Base-by-base conservation (phyloP, 2,113 vertebrate species). In the Scolopax mira region DNA sequence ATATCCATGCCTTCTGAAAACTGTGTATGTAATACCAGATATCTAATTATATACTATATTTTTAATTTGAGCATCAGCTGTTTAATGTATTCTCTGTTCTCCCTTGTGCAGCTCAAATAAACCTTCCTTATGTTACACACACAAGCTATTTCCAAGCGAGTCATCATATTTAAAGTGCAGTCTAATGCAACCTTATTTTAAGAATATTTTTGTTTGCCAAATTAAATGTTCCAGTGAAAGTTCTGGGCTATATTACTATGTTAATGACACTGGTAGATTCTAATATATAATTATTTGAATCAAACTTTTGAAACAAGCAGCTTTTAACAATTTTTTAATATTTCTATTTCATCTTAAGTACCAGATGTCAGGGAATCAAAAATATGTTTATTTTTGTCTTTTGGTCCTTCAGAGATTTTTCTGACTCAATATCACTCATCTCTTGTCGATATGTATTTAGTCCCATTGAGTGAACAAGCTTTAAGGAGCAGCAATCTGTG, bases 341-440 rank as follows among this genome's bases (percentile, higher is more conserved):
- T 97, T 95, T 94, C 75, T 90, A 84, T 96, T 98, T 96, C 65
- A 89, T 95, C 69, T 90, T 92, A 96, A 97, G 96, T 97, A 96
- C 96, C 97, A 98, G 96, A 98, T 98, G 95, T 97, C 86, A 97
- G 90, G 64, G 64, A 97, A 72, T 95, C 60, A 16, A 97, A 98
- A 98, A 94, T 89, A 55, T 79, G 67, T 89, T 96, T 98, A 97
- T 97, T 98, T 97, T 97, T 70, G 88, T 97, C 79, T 95, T 94
- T 92, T 85, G 69, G 91, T 97, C 89, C 96, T 97, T 97, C 86
- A 87, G 80, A 91, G 69, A 96, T 96, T 97, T 97, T 96, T 97
- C 83, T 97, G 82, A 93, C 61, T 97, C 95, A 96, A 77, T 94
- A 96, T 87, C 83, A 81, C 57, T 73, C 73, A 64, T 88, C 60